Evolutionary conservation across 2,113 vertebrate species (phyloP), one percentile per base, ranked within the genome.

Genomic region (Ceuthmochares aereus): DNA sequence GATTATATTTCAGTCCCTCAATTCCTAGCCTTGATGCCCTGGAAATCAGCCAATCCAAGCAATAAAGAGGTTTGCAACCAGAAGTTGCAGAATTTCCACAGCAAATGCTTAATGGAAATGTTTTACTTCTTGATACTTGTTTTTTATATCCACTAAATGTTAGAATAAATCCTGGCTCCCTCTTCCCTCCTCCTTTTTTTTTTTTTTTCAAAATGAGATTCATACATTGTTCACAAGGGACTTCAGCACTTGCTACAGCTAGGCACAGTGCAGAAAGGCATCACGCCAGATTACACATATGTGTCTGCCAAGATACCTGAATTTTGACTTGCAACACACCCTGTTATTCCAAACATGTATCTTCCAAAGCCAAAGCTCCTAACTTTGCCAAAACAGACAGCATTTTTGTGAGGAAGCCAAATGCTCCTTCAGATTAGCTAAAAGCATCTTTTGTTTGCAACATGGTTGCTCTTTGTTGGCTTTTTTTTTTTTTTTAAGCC

Each of bases 41-140:
- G 97, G 98, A 97, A 97, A 97, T 92, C 97, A 94, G 97, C 98
- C 98, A 98, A 97, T 87, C 92, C 93, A 63, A 96, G 94, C 54
- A 8, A 72, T 63, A 84, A 96, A 89, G 94, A 96, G 60, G 58
- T 78, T 95, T 95, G 90, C 88, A 88, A 97, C 58, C 68, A 82
- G 84, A 94, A 93, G 72, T 93, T 84, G 87, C 96, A 88, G 93
- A 93, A 93, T 97, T 95, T 96, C 91, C 92, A 96, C 59, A 82
- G 82, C 82, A 15, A 51, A 68, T 63, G 90, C 59, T 95, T 84
- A 91, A 81, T 9, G 23, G 86, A 92, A 90, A 88, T 74, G 81
- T 90, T 97, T 90, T 94, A 70, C 86, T 89, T 87, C 92, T 91
- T 87, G 93, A 66, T 90, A 56, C 64, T 69, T 86, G 49, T 69